phyloP scores from a whole-genome alignment of 1,140 invertebrate genomes.

The Micrasema longulum region DNA sequence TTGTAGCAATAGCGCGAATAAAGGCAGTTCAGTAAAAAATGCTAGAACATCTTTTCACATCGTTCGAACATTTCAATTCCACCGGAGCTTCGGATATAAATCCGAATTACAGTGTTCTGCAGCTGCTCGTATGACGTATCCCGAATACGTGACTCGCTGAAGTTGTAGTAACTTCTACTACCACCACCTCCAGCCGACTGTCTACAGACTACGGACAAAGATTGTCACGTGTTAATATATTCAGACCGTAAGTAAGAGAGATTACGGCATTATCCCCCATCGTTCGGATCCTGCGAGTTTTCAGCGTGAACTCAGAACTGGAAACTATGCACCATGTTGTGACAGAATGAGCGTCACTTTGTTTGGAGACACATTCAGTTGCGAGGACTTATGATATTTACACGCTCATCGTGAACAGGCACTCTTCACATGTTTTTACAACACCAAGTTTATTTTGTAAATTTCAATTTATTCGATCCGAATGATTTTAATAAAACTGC shows the following conservation, averaged over 20 bases:
- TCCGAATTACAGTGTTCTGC: constrained; percentile 36
- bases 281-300: constrained; percentile 20
- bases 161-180: constrained; percentile 2
- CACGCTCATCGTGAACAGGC: background rate
- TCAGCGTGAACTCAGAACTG: constrained; percentile 12
- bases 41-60: background rate
- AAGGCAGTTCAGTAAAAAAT: background rate
- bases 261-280: constrained; percentile 40
- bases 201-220: background rate
- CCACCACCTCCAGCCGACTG: background rate
- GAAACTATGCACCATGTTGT: constrained; percentile 17
- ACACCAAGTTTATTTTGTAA: constrained; percentile 1
- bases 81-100: constrained; percentile 22
- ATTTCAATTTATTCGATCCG: too few species aligned
- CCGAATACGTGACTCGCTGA: constrained; percentile 31
- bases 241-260: constrained; percentile 35
- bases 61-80: constrained; percentile 34
- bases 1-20: background rate
- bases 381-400: background rate
- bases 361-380: constrained; percentile 3
- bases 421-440: background rate
- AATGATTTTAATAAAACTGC: too few species aligned
- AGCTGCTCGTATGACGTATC: constrained; percentile 40
- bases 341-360: background rate
- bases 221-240: constrained; percentile 42